phyloP scores from a whole-genome alignment of 2,888 invertebrate species.

The Dione vanillae region DNA sequence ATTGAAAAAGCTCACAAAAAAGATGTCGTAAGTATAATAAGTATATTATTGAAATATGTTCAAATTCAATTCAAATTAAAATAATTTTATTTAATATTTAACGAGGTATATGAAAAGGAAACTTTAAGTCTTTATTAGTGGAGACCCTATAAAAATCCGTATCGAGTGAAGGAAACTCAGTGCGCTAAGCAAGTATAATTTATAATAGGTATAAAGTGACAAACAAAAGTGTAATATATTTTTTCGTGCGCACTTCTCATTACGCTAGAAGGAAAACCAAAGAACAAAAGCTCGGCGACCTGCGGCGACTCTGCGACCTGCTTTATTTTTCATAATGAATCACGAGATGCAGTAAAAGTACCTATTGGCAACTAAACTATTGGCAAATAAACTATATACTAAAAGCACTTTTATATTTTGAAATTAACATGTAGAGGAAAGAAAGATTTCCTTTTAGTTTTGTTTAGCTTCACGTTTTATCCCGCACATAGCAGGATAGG shows the following conservation, averaged over 20 bases:
- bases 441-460: no score
- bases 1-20: not conserved
- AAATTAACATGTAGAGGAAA: no score
- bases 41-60: not conserved
- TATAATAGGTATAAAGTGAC: not conserved
- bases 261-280: slow-evolving; percentile 6
- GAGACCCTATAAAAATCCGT: slow-evolving; percentile 12
- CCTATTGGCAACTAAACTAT: not conserved
- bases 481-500: no score
- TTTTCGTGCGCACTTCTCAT: not conserved
- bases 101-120: no score
- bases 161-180: slow-evolving; percentile 10
- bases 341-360: not conserved
- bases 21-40: not conserved
- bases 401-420: not conserved
- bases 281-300: not conserved
- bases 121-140: no score
- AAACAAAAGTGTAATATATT: not conserved
- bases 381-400: no score
- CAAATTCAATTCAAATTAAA: not conserved
- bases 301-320: not conserved
- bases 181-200: not conserved
- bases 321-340: not conserved
- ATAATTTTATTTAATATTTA: no score
- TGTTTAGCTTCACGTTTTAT: no score